Evolutionary conservation across 1,140 invertebrate genomes (phyloP).

Genomic region (Dendrolimus kikuchii): DNA sequence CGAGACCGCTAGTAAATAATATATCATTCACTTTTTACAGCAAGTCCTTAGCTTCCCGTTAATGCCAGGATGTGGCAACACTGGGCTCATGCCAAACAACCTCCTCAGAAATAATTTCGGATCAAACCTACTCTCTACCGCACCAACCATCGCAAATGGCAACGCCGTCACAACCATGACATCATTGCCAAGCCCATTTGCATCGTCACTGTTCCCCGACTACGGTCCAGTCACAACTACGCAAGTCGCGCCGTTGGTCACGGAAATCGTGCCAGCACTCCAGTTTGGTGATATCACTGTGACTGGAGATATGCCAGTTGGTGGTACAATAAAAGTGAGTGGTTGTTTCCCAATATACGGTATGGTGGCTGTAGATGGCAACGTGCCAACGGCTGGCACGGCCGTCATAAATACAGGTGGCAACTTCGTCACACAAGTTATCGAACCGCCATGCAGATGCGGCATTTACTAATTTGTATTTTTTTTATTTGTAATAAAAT

Average conservation of each 20-base stretch:
- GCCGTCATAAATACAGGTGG: conserved; percentile 29
- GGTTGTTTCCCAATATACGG: conserved; percentile 59
- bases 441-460: conserved; percentile 24
- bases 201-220: conserved; percentile 3
- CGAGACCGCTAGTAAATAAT: too few relatives aligned
- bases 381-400: conserved; percentile 39
- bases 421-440: conserved; percentile 22
- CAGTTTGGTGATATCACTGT: conserved; percentile 51
- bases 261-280: conserved; percentile 43
- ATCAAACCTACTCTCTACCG: conserved; percentile 9
- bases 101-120: conserved; percentile 1
- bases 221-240: conserved; percentile 1
- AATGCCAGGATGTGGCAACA: conserved; percentile 8
- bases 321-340: conserved; percentile 47
- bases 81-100: conserved; percentile 5
- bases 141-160: conserved; percentile 3
- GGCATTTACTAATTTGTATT: neutral
- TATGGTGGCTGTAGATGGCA: conserved; percentile 42
- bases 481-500: neutral
- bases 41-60: too few relatives aligned
- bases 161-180: conserved; percentile 16
- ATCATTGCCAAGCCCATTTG: conserved; percentile 8
- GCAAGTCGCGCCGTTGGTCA: conserved; percentile 33
- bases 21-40: too few relatives aligned
- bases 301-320: conserved; percentile 45